Conservation (phyloP, 2,797 vertebrate species). For the Aulostomus chinensis region DNA sequence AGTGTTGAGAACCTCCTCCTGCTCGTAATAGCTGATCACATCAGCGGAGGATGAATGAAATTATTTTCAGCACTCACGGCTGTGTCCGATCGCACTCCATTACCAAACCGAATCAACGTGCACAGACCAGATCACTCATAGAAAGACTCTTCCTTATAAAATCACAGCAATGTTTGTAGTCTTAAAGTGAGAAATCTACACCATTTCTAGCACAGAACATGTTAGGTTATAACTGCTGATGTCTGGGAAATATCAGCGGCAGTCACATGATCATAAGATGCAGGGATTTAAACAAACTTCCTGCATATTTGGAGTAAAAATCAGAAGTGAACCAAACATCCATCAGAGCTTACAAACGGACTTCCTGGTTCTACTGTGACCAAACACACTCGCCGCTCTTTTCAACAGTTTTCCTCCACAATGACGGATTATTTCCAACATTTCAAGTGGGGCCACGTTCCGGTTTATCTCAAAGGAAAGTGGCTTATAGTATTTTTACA, state of each 20-base stretch:
- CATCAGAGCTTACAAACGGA: not conserved
- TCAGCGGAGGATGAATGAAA: conserved; percentile 35
- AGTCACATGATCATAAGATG: not conserved
- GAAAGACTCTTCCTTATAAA: not conserved
- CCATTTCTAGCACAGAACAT: too few relatives aligned
- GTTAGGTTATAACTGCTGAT: too few relatives aligned
- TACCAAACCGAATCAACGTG: conserved; percentile 15
- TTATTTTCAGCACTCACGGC: conserved; percentile 24
- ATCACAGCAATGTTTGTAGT: too few relatives aligned
- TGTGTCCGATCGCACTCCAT: conserved; percentile 27
- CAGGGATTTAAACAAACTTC: not conserved
- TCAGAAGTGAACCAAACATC: not conserved
- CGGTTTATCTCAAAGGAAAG: conserved; percentile 2
- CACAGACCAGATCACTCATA: not conserved
- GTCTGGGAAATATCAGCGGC: too few relatives aligned
- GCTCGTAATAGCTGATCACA: conserved; percentile 45
- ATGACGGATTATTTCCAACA: not conserved
- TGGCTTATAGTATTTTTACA: not conserved
- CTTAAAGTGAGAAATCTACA: too few relatives aligned
- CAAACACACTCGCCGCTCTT: not conserved
- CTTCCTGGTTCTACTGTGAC: not conserved
- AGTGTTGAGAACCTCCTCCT: conserved; percentile 64
- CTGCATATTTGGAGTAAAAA: not conserved
- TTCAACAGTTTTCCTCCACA: too few relatives aligned
- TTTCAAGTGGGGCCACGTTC: not conserved